Percentiles rank a stretch among this genome's conserved stretches.
Conservation (phyloP, 2,888 invertebrate genomes). For the Tineola bisselliella region DNA sequence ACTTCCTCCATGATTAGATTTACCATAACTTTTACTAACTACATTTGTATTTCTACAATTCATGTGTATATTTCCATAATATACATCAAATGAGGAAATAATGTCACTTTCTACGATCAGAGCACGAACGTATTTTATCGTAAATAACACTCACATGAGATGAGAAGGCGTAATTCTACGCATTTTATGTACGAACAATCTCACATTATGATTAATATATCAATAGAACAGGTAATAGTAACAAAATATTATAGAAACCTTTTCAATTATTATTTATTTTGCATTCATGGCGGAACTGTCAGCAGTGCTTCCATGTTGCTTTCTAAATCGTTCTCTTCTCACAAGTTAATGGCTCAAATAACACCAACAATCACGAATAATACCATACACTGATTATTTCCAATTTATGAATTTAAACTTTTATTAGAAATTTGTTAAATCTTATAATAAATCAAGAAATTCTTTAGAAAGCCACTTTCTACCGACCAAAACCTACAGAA, state of each 20-base stretch:
- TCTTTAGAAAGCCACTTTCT: slow-evolving; percentile 62
- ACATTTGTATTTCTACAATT: not conserved
- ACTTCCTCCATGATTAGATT: not conserved
- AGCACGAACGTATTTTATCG: not conserved
- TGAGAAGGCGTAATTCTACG: too few species aligned
- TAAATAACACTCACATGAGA: not conserved
- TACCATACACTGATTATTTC: not conserved
- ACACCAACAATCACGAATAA: not conserved
- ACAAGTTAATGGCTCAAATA: not conserved
- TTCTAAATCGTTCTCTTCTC: slow-evolving; percentile 33
- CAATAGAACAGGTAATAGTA: not conserved
- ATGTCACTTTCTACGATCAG: slow-evolving; percentile 8
- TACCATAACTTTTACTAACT: not conserved
- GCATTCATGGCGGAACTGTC: slow-evolving; percentile 71
- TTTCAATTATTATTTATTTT: slow-evolving; percentile 67
- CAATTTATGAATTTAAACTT: not conserved
- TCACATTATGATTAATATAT: not conserved
- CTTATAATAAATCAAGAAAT: slow-evolving; percentile 22
- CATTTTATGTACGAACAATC: too few species aligned
- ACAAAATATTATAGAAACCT: slow-evolving; percentile 30
- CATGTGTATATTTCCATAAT: not conserved
- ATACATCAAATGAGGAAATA: slow-evolving; percentile 7
- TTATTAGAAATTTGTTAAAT: slow-evolving; percentile 1
- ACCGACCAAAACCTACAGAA: slow-evolving; percentile 13
- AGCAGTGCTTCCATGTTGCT: slow-evolving; percentile 69